These are phyloP conservation scores for Ectropis crepuscularia DNA, from an alignment of 2,888 invertebrate genomes.

Conservation along the genomic window DNA sequence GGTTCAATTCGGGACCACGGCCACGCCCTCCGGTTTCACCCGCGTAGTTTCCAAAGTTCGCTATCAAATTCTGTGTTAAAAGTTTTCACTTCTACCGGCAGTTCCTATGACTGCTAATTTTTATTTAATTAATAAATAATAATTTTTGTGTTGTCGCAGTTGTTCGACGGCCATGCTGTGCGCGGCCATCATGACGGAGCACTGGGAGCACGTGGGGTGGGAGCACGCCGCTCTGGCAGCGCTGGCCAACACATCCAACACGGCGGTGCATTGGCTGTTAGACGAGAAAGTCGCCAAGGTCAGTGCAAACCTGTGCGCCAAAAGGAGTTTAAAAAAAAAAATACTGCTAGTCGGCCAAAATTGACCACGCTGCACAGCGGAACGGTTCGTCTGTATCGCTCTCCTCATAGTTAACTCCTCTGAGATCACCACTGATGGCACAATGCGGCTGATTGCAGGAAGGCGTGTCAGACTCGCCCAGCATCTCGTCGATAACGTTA, in stretches of 20 bases:
- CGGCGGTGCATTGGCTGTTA: slow-evolving; percentile 89
- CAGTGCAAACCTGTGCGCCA: slow-evolving; percentile 23
- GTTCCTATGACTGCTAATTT: no score
- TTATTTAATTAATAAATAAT: no score
- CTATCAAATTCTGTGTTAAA: no score
- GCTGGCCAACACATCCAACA: slow-evolving; percentile 85
- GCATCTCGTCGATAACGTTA: slow-evolving; percentile 92
- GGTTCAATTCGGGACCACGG: no score
- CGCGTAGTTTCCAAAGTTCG: no score
- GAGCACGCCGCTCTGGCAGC: slow-evolving; percentile 86
- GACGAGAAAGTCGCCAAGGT: slow-evolving; percentile 90
- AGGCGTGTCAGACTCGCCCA: slow-evolving; percentile 96
- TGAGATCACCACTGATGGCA: not conserved
- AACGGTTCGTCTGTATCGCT: not conserved
- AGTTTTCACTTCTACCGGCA: no score
- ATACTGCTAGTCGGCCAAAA: no score
- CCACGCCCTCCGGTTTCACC: no score
- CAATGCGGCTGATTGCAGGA: slow-evolving; percentile 85
- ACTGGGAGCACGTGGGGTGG: slow-evolving; percentile 96
- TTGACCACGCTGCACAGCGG: no score
- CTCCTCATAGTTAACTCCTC: slow-evolving; percentile 17
- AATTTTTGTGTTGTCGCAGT: slow-evolving; percentile 60
- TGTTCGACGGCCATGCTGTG: slow-evolving; percentile 93
- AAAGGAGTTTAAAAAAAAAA: no score
- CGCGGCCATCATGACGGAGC: slow-evolving; percentile 94